These are phyloP conservation scores for Camponotus fellah DNA, from an alignment of 2,888 invertebrate genomes.

Conservation along the genomic window DNA sequence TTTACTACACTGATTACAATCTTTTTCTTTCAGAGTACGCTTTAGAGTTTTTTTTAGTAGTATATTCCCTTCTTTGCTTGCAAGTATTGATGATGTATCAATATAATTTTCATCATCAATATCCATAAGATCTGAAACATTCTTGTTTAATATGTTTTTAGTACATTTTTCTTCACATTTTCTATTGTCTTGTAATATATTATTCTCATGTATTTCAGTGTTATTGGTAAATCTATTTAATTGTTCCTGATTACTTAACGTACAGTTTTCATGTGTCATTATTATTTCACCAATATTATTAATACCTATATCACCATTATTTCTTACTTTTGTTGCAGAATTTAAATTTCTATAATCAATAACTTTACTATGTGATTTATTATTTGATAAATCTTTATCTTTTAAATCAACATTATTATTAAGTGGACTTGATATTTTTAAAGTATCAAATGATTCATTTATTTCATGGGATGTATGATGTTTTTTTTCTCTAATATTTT, in stretches of 20 bases:
- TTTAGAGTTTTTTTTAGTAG: slow-evolving; percentile 2
- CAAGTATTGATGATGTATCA: neutral
- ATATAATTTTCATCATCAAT: neutral
- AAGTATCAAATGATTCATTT: neutral
- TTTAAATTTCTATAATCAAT: neutral
- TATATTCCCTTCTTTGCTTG: neutral
- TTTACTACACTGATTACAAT: neutral
- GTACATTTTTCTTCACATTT: neutral
- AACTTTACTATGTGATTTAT: neutral
- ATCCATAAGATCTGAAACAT: neutral
- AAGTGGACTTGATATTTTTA: neutral
- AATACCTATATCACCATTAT: neutral
- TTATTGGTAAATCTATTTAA: neutral
- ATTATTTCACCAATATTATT: neutral
- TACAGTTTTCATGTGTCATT: neutral
- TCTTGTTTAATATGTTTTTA: slow-evolving; percentile 14
- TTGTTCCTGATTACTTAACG: neutral
- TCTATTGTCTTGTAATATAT: neutral
- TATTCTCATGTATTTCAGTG: neutral
- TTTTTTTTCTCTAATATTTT: neutral
- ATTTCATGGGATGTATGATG: neutral
- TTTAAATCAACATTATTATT: slow-evolving; percentile 6
- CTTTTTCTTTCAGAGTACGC: neutral
- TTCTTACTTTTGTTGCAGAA: neutral
- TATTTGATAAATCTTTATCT: neutral